Conservation (phyloP, 2,888 invertebrate genomes). For the Papilio demoleus region DNA sequence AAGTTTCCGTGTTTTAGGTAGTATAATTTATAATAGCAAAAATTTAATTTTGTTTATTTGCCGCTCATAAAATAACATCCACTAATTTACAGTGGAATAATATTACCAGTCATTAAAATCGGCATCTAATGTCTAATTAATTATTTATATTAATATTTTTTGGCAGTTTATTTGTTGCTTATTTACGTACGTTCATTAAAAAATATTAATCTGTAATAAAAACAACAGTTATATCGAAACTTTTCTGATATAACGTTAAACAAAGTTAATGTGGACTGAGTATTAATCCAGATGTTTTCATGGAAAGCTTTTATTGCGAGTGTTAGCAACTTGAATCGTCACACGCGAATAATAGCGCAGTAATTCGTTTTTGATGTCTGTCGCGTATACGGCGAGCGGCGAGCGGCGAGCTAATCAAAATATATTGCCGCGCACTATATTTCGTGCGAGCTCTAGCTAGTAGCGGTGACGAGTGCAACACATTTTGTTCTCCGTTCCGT, state of each 20-base stretch:
- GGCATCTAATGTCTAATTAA: no score
- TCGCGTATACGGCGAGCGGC: conserved; percentile 57
- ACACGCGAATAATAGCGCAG: conserved; percentile 59
- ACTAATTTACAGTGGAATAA: not conserved
- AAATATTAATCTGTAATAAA: not conserved
- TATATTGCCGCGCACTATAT: conserved; percentile 64
- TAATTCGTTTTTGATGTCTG: conserved; percentile 71
- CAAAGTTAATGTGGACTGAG: conserved; percentile 12
- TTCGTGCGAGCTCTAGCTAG: conserved; percentile 50
- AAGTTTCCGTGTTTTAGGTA: not conserved
- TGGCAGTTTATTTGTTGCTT: not conserved
- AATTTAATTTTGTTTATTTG: not conserved
- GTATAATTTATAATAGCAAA: not conserved
- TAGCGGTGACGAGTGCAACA: conserved; percentile 46
- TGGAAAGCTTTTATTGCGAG: conserved; percentile 53
- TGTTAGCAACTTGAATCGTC: conserved; percentile 54
- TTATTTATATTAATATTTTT: not conserved
- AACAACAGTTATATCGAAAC: not conserved
- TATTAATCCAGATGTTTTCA: conserved; percentile 35
- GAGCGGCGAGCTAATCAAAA: conserved; percentile 61
- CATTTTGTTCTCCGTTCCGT: conserved; percentile 46
- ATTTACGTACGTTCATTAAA: not conserved
- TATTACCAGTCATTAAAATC: no score
- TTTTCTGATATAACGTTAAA: conserved; percentile 7
- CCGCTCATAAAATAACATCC: not conserved